Evolutionary conservation across 2,113 vertebrate species (phyloP).

Genomic region (Polyodon spathula): DNA sequence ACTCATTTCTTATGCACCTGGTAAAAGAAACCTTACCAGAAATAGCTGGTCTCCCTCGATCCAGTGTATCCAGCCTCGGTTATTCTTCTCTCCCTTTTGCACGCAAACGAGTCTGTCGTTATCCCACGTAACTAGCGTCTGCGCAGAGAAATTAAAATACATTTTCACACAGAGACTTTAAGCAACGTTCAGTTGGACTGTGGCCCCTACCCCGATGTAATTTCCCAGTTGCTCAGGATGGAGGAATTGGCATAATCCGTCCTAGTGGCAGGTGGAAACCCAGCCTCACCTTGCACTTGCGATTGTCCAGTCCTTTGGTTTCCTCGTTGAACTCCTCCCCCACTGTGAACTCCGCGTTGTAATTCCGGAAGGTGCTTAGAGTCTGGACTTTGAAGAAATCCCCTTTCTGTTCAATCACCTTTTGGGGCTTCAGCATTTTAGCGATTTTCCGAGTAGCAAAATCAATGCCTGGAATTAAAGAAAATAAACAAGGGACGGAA

Average conservation of each 20-base stretch:
- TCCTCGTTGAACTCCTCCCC: slow-evolving; percentile 76
- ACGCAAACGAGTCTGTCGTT: slow-evolving; percentile 69
- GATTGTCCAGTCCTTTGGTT: slow-evolving; percentile 77
- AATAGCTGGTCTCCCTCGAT: slow-evolving; percentile 69
- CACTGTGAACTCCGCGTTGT: slow-evolving; percentile 56
- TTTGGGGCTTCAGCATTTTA: slow-evolving; percentile 74
- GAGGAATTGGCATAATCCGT: no score
- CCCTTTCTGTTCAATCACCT: slow-evolving; percentile 74
- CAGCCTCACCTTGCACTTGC: slow-evolving; percentile 62
- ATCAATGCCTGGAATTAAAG: slow-evolving; percentile 76
- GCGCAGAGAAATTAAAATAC: not conserved
- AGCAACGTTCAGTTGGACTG: no score
- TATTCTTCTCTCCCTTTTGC: slow-evolving; percentile 74
- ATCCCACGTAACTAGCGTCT: slow-evolving; percentile 73
- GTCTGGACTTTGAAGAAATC: slow-evolving; percentile 69
- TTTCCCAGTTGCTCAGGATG: not conserved
- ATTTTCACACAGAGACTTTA: not conserved
- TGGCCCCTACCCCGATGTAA: not conserved
- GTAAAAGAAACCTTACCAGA: slow-evolving; percentile 59
- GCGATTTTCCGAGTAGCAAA: slow-evolving; percentile 77
- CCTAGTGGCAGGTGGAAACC: no score
- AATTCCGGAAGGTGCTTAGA: slow-evolving; percentile 62
- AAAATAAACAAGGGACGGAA: no score
- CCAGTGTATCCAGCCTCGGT: slow-evolving; percentile 81
- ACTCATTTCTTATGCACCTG: no score